Base-by-base conservation (phyloP, 2,113 vertebrate genomes). In the Ailuropoda melanoleuca region DNA sequence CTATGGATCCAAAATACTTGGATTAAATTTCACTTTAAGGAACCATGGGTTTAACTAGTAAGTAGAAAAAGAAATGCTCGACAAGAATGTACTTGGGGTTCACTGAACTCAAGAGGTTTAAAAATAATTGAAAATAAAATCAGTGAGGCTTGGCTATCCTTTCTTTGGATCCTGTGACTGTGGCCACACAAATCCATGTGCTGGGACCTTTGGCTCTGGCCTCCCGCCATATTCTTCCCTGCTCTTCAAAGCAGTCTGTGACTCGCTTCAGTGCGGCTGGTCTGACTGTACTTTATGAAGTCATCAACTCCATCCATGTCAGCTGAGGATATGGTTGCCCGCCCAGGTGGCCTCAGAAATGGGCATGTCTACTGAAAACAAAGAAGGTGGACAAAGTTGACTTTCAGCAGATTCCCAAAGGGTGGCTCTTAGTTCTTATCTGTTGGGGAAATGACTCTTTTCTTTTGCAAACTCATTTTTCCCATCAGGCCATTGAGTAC, bases 11-110 rank as follows among this genome's bases (percentile, higher is more conserved):
- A 11, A 95, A 96, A 77, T 64, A 82, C 55, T 43, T 64, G 74
- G 93, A 77, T 97, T 94, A 93, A 70, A 96, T 97, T 95, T 96
- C 82, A 89, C 84, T 93, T 78, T 60, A 75, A 78, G 55, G 46
- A 66, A 9, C 80, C 37, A 64, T 29, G 53, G 66, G 91, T 62
- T 98, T 97, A 97, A 91, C 93, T 89, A 98, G 95, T 98, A 97
- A 97, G 60, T 81, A 55, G 74, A 46, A 56, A 70, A 91, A 84
- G 46, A 96, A 95, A 68, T 55, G 72, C 78, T 83, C 58, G 68
- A 81, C 93, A 91, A 77, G 90, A 89, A 82, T 86, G 53, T 62
- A 39, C 74, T 75, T 66, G 74, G 60, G 43, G 97, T 93, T 97
- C 95, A 92, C 74, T 97, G 96, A 95, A 37, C 97, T 95, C 93